Evolutionary conservation across 2,888 invertebrate genomes (phyloP).

Genomic region (Epistrophe grossulariae): DNA sequence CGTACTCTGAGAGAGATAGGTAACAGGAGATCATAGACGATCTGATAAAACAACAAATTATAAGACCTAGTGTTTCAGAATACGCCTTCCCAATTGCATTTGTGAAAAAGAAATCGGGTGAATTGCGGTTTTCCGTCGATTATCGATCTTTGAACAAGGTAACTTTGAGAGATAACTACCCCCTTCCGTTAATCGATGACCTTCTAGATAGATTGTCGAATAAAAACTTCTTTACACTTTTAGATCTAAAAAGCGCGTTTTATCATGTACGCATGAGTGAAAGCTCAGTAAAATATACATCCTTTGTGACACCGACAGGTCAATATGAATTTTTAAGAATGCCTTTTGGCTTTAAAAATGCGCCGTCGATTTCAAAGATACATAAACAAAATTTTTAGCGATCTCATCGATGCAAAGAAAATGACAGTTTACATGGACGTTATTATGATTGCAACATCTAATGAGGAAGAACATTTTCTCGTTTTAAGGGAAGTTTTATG

Average conservation of each 20-base stretch:
- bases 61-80: background rate
- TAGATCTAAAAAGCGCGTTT: conserved; percentile 5
- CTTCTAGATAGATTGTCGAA: background rate
- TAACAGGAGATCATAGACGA: background rate
- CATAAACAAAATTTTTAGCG: background rate
- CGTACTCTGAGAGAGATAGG: background rate
- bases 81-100: background rate
- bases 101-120: background rate
- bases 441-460: background rate
- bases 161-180: conserved; percentile 3
- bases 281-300: conserved; percentile 2
- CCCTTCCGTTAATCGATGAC: background rate
- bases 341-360: conserved; percentile 3
- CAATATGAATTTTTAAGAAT: background rate
- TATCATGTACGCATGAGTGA: conserved; percentile 3
- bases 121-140: background rate
- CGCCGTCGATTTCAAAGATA: background rate
- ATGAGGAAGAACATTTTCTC: background rate
- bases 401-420: background rate
- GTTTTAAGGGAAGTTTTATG: conserved; percentile 7
- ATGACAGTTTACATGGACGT: background rate
- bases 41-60: background rate
- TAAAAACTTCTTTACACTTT: background rate
- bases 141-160: conserved; percentile 10
- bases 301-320: conserved; percentile 4